phyloP scores from a whole-genome alignment of 2,888 invertebrate genomes.

The Sphinx pinastri region DNA sequence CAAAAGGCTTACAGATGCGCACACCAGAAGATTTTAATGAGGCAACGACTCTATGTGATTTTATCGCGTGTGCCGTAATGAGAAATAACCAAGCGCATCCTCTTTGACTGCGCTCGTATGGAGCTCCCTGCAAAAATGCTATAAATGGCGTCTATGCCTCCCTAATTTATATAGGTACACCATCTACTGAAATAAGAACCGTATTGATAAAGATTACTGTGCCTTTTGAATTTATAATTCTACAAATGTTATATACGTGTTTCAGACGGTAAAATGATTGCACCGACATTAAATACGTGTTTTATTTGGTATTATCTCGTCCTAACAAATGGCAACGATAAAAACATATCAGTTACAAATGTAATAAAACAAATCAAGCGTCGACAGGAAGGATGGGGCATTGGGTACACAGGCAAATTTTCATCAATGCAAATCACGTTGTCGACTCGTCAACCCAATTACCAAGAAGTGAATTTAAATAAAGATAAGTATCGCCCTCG shows the following conservation, averaged over 20 bases:
- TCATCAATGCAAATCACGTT: slow-evolving; percentile 85
- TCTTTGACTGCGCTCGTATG: slow-evolving; percentile 73
- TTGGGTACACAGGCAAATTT: slow-evolving; percentile 75
- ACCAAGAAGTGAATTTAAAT: slow-evolving; percentile 85
- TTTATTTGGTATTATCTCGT: slow-evolving; percentile 31
- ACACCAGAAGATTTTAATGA: slow-evolving; percentile 84
- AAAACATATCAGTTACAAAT: slow-evolving; percentile 63
- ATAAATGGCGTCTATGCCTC: slow-evolving; percentile 58
- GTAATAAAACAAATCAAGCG: slow-evolving; percentile 76
- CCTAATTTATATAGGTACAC: slow-evolving; percentile 43
- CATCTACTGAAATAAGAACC: neutral
- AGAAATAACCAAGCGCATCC: slow-evolving; percentile 83
- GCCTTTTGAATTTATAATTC: neutral
- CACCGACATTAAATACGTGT: neutral
- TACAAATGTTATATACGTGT: neutral
- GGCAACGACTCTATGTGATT: slow-evolving; percentile 83
- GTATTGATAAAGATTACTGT: neutral
- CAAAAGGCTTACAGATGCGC: slow-evolving; percentile 84
- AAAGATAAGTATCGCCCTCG: slow-evolving; percentile 84
- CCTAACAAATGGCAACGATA: slow-evolving; percentile 44
- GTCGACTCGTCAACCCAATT: slow-evolving; percentile 85
- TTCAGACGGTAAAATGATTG: neutral
- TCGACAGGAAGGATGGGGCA: slow-evolving; percentile 65
- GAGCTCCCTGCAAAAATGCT: slow-evolving; percentile 65
- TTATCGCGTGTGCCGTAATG: slow-evolving; percentile 82